These are phyloP conservation scores for Cottoperca gobio DNA, from an alignment of 2,797 vertebrate genomes.

Conservation along the genomic window DNA sequence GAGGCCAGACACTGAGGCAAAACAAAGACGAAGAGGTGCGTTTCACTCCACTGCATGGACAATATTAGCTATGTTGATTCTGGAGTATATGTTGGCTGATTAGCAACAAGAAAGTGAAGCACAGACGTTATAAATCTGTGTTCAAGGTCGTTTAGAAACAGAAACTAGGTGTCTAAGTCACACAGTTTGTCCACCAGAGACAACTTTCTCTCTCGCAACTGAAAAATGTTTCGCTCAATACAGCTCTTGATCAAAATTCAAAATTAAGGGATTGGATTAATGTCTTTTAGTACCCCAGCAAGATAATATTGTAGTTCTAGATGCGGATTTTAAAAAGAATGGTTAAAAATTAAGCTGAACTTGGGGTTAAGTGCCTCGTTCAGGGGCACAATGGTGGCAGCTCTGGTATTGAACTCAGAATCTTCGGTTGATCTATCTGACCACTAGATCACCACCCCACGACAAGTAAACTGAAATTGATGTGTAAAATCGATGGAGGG, in stretches of 20 bases:
- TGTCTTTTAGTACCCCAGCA: background rate
- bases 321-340: too few relatives aligned
- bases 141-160: background rate
- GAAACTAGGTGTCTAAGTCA: background rate
- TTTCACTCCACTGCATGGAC: background rate
- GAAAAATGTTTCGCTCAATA: too few relatives aligned
- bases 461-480: background rate
- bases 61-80: background rate
- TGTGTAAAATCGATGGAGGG: background rate
- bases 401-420: too few relatives aligned
- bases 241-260: too few relatives aligned
- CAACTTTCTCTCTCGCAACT: too few relatives aligned
- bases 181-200: background rate
- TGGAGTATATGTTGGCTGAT: background rate
- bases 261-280: background rate
- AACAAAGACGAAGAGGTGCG: background rate
- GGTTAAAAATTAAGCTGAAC: too few relatives aligned
- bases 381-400: too few relatives aligned
- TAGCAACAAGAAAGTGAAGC: background rate
- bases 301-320: too few relatives aligned
- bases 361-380: too few relatives aligned
- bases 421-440: too few relatives aligned
- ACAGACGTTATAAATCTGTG: background rate
- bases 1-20: slow-evolving; percentile 86
- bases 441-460: background rate